These are phyloP conservation scores for Plagodis pulveraria DNA, from an alignment of 2,888 invertebrate genomes.

Conservation along the genomic window DNA sequence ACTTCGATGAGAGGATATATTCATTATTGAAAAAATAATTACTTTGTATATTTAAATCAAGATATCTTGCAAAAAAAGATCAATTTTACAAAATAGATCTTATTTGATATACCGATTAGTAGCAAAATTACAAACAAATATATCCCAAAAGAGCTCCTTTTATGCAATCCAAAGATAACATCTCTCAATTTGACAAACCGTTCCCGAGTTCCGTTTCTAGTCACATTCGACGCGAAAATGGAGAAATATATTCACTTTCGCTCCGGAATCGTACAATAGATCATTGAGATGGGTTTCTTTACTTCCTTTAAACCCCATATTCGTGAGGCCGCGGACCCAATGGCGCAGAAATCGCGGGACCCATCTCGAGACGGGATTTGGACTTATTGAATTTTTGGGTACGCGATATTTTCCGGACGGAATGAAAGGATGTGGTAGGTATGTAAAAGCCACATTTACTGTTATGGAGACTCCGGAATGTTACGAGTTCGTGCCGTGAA, in stretches of 20 bases:
- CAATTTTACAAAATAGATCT: not conserved
- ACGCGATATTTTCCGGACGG: constrained; percentile 51
- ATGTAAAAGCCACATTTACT: constrained; percentile 48
- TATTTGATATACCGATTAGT: not conserved
- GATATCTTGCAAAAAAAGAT: no score
- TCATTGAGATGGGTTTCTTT: constrained; percentile 51
- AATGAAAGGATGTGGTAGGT: constrained; percentile 48
- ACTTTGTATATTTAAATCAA: no score
- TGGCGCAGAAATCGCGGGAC: constrained; percentile 59
- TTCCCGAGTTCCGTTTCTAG: constrained; percentile 23
- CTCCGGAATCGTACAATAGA: constrained; percentile 59
- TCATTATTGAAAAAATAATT: no score
- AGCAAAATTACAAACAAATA: constrained; percentile 13
- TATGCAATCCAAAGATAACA: constrained; percentile 24
- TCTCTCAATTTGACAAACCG: constrained; percentile 33
- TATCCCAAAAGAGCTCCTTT: constrained; percentile 9
- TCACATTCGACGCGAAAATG: constrained; percentile 30
- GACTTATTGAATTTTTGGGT: constrained; percentile 59
- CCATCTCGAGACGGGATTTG: constrained; percentile 54
- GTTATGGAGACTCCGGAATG: constrained; percentile 28
- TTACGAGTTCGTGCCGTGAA: constrained; percentile 18
- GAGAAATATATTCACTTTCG: constrained; percentile 65
- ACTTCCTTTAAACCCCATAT: constrained; percentile 47
- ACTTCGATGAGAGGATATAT: no score
- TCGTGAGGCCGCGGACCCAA: constrained; percentile 52